Percentiles rank a stretch among this genome's conserved stretches.
These are phyloP conservation scores for Lithophane ornitopus DNA, from an alignment of 2,888 invertebrate genomes.

Conservation along the genomic window DNA sequence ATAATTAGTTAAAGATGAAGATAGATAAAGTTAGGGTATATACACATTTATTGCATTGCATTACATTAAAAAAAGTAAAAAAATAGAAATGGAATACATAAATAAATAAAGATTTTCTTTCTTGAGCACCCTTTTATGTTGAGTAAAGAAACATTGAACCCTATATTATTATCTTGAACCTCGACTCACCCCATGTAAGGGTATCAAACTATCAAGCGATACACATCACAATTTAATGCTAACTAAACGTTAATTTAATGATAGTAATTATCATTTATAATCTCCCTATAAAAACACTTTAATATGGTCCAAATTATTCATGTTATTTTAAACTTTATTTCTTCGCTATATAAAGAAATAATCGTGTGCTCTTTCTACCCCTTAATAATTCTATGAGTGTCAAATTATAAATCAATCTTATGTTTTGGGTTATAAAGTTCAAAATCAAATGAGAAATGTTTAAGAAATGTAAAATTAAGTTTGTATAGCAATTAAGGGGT, in stretches of 20 bases:
- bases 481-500: conserved; percentile 64
- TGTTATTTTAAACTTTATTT: conserved; percentile 50
- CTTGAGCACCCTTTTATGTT: not conserved
- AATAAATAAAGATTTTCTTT: not conserved
- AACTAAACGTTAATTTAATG: conserved; percentile 61
- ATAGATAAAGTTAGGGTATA: not conserved
- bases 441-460: conserved; percentile 23
- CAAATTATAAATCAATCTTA: conserved; percentile 18
- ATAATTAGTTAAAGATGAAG: not conserved
- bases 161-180: not conserved
- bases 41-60: not conserved
- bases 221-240: conserved; percentile 54
- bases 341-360: conserved; percentile 59
- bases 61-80: not conserved
- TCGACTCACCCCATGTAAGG: conserved; percentile 31
- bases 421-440: conserved; percentile 2
- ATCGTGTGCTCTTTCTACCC: conserved; percentile 17
- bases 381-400: conserved; percentile 1
- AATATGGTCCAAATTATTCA: conserved; percentile 25
- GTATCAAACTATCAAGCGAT: conserved; percentile 50
- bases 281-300: conserved; percentile 40
- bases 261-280: conserved; percentile 60
- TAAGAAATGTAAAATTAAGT: conserved; percentile 40
- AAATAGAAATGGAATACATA: not conserved
- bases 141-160: conserved; percentile 3